Evolutionary conservation across 2,797 vertebrate genomes (phyloP), one percentile per base, ranked within the genome.

Genomic region (Typhlichthys subterraneus): DNA sequence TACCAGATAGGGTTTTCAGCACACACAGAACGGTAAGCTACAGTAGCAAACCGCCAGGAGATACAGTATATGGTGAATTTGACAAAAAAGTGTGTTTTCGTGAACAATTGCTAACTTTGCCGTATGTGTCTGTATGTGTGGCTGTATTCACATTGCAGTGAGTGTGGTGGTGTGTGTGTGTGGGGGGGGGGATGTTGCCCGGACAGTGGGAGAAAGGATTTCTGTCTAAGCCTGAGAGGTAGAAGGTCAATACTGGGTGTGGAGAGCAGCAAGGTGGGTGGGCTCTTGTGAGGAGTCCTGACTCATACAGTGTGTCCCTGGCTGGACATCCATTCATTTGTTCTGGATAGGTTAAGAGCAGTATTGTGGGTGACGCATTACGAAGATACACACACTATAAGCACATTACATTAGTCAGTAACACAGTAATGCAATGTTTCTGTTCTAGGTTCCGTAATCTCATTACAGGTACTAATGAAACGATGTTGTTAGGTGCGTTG

Each of bases 181-280:
- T 17, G 65, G 62, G 10, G 2, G 68, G 19, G 19, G 19, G 19
- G 19, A 2, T 29, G 23, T 29, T 29, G 23, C 23, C 23, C 23
- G 4, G 23, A 70, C 53, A 69, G 65, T 12, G 12, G 58, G 69
- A 73, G 53, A 67, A 57, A 59, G 72, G 69, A 74, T 81, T 70
- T 81, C 52, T 58, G 64, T 71, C 48, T 80, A 76, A 84, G 79
- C 80, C 73, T 59, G 23, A 63, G 69, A 73, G 67, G 69, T 63
- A 73, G 69, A 72, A 73, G 83, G 79, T 86, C 80, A 81, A 29
- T 61, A 78, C 53, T 50, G 64, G 65, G 46, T 65, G 75, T 85
- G 80, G 64, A 68, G 33, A 49, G 65, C 76, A 23, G 51, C 47
- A 62, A 54, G 63, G 0, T 89, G 84, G 81, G 87, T 89, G 85